Percentiles rank a stretch among this genome's conserved stretches.
phyloP scores from a whole-genome alignment of 2,797 vertebrate species.

The Ctenopoma kingsleyae region DNA sequence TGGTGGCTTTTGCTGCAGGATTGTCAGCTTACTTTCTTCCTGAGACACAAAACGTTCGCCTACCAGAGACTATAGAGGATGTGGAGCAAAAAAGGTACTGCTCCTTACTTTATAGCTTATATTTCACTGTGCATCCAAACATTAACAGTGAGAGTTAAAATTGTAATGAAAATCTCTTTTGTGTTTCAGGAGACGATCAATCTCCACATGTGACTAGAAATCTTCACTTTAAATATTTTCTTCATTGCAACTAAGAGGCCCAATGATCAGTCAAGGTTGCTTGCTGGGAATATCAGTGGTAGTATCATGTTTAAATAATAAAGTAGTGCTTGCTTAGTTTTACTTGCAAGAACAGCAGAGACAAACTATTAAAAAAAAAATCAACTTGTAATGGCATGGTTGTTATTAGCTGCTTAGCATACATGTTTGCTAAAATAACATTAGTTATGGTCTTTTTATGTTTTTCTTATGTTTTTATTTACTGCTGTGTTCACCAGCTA shows the following conservation, averaged over 20 bases:
- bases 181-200: conserved; percentile 63
- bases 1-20: conserved; percentile 45
- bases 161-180: neutral
- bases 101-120: neutral
- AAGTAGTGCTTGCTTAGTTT: no score
- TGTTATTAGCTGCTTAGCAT: no score
- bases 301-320: neutral
- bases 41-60: conserved; percentile 66
- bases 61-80: conserved; percentile 79
- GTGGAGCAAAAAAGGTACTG: conserved; percentile 68
- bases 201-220: conserved; percentile 34
- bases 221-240: neutral
- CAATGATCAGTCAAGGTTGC: neutral
- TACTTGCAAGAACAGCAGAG: no score
- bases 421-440: no score
- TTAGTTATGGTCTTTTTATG: no score
- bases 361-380: no score
- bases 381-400: no score
- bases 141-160: neutral
- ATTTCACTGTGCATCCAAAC: neutral
- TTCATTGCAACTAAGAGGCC: neutral
- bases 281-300: neutral
- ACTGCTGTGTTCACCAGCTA: no score
- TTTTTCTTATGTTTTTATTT: no score
- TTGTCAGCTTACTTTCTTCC: conserved; percentile 61